Base-by-base conservation (phyloP, 2,113 vertebrate species). In the Triplophysa dalaica region DNA sequence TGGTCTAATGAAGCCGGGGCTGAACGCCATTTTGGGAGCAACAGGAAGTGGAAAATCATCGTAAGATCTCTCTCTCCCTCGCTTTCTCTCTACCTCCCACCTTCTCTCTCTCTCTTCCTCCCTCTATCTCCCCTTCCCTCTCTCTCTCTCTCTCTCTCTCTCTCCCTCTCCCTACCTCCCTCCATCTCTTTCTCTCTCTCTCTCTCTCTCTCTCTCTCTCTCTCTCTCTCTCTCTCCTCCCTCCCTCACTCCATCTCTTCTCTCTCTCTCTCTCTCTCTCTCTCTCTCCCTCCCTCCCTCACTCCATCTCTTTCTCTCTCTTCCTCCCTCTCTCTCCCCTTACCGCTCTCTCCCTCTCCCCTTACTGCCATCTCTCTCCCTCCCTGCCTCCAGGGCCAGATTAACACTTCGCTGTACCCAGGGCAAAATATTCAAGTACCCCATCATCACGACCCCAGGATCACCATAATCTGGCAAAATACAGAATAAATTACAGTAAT, bases 41-140 rank as follows among this genome's bases (percentile, higher is more conserved):
- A 98, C 97, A 0, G 97, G 97, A 70, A 94, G 96, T 38, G 97
- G 97, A 12, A 99, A 98, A 85, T 98, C 97, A 80, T 99, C 96
- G 96, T 99, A 91, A 97, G 97, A 94, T 61, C 84, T 54, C 8
- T 56, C 5, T 8, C 0, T 29, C 48, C 61, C 3, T 72, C 8
- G 43, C 17, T 4, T 0, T 45, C 13, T 65, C 0, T 43, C 56
- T 38, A 4, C 4, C 10, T 33, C 33, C 6, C 33, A 6, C 33
- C 4, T 0, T 33, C 33, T 6, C 33, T 6, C 33, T 4, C 33
- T 33, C 94, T 61, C 84, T 54, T 4, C 3, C 26, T 3, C 26
- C 3, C 26, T 29, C 26, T 29, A 1, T 29, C 26, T 29, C 26
- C 26, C 24, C 2, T 2, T 24, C 24, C 2, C 24, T 65, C 4